Evolutionary conservation across 2,888 invertebrate genomes (phyloP).

Genomic region (Xestia sexstrigata): DNA sequence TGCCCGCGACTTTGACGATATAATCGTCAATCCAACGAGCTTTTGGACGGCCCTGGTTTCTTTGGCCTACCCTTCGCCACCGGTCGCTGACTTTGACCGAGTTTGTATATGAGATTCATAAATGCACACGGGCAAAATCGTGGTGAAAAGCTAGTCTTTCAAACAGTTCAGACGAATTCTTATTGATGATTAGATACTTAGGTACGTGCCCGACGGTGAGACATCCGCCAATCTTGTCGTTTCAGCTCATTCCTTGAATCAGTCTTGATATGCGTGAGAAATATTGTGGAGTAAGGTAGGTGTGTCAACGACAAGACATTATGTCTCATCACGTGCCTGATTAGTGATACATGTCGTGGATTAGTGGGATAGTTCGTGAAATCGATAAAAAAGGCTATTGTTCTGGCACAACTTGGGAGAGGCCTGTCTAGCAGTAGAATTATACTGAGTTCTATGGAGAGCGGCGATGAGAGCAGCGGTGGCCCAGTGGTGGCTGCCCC

Average conservation of each 20-base stretch:
- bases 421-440: too few species aligned
- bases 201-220: slow-evolving; percentile 30
- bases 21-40: background rate
- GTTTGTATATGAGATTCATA: background rate
- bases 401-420: too few species aligned
- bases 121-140: background rate
- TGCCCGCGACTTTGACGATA: background rate
- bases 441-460: too few species aligned
- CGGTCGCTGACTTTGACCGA: background rate
- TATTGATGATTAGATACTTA: slow-evolving; percentile 27
- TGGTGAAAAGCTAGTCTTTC: background rate
- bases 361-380: background rate
- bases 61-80: background rate
- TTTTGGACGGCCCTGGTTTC: background rate
- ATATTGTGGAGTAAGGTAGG: background rate
- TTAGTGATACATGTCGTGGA: background rate
- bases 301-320: background rate
- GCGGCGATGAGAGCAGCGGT: too few species aligned
- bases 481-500: too few species aligned
- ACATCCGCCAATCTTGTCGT: slow-evolving; percentile 47
- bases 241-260: slow-evolving; percentile 52
- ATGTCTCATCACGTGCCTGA: background rate
- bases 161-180: slow-evolving; percentile 17
- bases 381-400: too few species aligned
- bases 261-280: slow-evolving; percentile 43